Conservation (phyloP, 1,140 invertebrate genomes). For the Zaprionus lachaisei region DNA sequence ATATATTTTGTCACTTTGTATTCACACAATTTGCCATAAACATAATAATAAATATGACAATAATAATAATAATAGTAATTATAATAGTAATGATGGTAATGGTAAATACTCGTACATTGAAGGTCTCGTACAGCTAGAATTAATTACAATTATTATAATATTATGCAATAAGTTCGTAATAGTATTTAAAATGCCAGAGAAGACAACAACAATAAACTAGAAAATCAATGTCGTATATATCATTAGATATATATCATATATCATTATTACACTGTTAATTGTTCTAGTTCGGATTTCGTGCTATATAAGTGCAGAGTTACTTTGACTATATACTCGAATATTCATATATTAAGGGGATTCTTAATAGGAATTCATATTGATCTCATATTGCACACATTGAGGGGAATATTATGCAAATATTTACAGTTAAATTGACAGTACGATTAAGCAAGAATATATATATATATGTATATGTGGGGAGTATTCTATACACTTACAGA, state of each 20-base stretch:
- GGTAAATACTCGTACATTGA: conserved; percentile 52
- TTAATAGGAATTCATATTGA: conserved; percentile 22
- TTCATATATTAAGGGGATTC: conserved; percentile 4
- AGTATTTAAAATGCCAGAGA: conserved; percentile 54
- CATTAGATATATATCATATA: conserved; percentile 20
- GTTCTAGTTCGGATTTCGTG: conserved; percentile 49
- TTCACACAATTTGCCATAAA: conserved; percentile 62
- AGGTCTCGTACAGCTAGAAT: conserved; percentile 50
- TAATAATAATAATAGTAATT: conserved; percentile 24
- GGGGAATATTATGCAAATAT: conserved; percentile 42
- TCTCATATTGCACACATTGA: conserved; percentile 59
- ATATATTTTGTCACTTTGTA: conserved; percentile 55
- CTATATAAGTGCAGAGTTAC: conserved; percentile 32
- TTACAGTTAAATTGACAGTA: conserved; percentile 72
- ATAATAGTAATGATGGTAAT: neutral
- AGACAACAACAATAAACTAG: conserved; percentile 73
- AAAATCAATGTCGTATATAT: conserved; percentile 51
- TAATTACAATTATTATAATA: conserved; percentile 52
- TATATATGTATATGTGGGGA: conserved; percentile 18
- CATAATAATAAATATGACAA: conserved; percentile 35
- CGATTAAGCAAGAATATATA: conserved; percentile 29
- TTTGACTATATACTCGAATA: conserved; percentile 33
- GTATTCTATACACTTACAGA: conserved; percentile 26
- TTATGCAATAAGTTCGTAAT: conserved; percentile 30
- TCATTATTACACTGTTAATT: conserved; percentile 50